Percentiles rank a stretch among this genome's conserved stretches.
phyloP scores from a whole-genome alignment of 1,140 invertebrate genomes.

The Lepidurus packardi region DNA sequence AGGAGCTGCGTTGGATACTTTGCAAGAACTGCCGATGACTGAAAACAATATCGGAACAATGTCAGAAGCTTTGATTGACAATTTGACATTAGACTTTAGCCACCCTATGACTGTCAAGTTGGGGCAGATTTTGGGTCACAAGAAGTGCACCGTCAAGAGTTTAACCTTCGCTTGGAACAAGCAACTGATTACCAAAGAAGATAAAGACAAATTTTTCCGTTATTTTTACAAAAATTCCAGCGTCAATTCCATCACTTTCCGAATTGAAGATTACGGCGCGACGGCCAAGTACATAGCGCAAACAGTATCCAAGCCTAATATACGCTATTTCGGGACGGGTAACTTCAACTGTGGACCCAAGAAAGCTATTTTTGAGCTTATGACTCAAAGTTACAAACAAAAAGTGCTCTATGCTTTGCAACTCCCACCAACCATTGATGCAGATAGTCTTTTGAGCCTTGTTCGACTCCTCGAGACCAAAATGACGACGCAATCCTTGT shows the following conservation, averaged over 20 bases:
- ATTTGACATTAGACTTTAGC: neutral
- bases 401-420: neutral
- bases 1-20: neutral
- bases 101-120: neutral
- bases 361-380: neutral
- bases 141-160: neutral
- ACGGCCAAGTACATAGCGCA: neutral
- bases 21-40: neutral
- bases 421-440: neutral
- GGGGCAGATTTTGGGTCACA: neutral
- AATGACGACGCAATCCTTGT: neutral
- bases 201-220: neutral
- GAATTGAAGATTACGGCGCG: slow-evolving; percentile 4
- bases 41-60: neutral
- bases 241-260: neutral
- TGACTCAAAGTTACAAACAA: neutral
- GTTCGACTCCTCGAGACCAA: neutral
- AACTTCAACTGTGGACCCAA: slow-evolving; percentile 1
- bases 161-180: neutral
- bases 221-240: neutral
- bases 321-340: neutral
- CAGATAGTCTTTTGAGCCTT: neutral
- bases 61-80: neutral
- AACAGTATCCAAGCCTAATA: neutral
- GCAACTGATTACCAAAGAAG: neutral